phyloP scores from a whole-genome alignment of 2,888 invertebrate species.

The Diaprepes abbreviatus region DNA sequence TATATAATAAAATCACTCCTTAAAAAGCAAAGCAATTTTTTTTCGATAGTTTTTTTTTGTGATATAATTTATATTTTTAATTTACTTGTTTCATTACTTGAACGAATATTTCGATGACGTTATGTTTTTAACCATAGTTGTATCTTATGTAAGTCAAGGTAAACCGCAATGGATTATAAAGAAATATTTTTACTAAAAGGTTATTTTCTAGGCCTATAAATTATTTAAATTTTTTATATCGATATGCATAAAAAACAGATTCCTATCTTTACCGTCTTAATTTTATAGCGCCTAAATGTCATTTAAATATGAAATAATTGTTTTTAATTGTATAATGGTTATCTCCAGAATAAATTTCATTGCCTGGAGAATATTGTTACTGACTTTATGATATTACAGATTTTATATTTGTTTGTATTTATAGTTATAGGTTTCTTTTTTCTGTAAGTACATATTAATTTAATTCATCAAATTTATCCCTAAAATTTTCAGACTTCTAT shows the following conservation, averaged over 20 bases:
- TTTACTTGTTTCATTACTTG: neutral
- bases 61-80: neutral
- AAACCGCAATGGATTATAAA: neutral
- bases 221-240: conserved; percentile 5
- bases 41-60: too few relatives aligned
- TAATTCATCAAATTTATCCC: too few relatives aligned
- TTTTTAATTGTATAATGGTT: conserved; percentile 14
- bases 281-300: neutral
- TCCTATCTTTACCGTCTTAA: conserved; percentile 2
- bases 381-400: too few relatives aligned
- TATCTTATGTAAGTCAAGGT: conserved; percentile 25
- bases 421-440: too few relatives aligned
- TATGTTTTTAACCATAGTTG: neutral
- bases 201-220: neutral
- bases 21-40: too few relatives aligned
- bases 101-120: neutral
- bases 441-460: too few relatives aligned
- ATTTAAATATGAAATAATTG: conserved; percentile 5
- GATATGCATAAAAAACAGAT: neutral
- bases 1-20: too few relatives aligned
- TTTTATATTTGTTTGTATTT: too few relatives aligned
- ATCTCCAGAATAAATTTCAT: neutral
- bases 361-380: too few relatives aligned
- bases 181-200: neutral
- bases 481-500: too few relatives aligned